Conservation (phyloP, 1,140 invertebrate genomes). For the Drosophila seguyi region DNA sequence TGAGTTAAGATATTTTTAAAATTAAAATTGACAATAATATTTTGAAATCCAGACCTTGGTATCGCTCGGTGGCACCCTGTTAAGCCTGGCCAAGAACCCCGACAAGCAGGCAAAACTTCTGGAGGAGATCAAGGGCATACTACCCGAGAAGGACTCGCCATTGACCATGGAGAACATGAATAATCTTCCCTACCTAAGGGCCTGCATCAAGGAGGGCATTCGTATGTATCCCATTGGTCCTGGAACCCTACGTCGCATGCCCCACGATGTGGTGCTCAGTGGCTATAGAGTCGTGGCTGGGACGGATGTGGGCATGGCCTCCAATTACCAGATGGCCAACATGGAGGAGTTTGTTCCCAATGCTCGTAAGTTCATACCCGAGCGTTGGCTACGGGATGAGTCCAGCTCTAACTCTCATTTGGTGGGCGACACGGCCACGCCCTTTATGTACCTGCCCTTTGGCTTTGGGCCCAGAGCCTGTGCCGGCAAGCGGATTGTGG, state of each 20-base stretch:
- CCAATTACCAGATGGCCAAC: constrained; percentile 85
- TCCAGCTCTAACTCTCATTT: constrained; percentile 48
- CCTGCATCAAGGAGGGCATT: constrained; percentile 89
- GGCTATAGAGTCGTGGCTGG: constrained; percentile 88
- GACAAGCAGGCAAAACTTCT: constrained; percentile 89
- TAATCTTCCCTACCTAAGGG: constrained; percentile 88
- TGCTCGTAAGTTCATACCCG: constrained; percentile 87
- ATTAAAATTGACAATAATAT: neutral
- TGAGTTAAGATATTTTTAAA: constrained; percentile 14
- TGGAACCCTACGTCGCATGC: constrained; percentile 86
- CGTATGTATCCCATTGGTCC: constrained; percentile 86
- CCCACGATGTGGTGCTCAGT: constrained; percentile 86
- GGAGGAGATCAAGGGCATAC: constrained; percentile 87
- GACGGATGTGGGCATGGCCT: constrained; percentile 86
- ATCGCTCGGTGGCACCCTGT: constrained; percentile 49
- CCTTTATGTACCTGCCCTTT: constrained; percentile 87
- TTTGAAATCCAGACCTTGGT: constrained; percentile 28
- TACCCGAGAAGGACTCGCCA: constrained; percentile 85
- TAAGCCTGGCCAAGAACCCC: constrained; percentile 88
- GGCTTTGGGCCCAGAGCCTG: constrained; percentile 88
- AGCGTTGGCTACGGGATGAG: constrained; percentile 86
- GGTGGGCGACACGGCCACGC: constrained; percentile 86
- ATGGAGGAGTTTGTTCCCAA: constrained; percentile 86
- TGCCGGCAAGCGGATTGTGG: constrained; percentile 89
- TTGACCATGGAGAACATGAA: constrained; percentile 87